phyloP scores from a whole-genome alignment of 1,140 invertebrate species.

The Phenacoccus solenopsis region DNA sequence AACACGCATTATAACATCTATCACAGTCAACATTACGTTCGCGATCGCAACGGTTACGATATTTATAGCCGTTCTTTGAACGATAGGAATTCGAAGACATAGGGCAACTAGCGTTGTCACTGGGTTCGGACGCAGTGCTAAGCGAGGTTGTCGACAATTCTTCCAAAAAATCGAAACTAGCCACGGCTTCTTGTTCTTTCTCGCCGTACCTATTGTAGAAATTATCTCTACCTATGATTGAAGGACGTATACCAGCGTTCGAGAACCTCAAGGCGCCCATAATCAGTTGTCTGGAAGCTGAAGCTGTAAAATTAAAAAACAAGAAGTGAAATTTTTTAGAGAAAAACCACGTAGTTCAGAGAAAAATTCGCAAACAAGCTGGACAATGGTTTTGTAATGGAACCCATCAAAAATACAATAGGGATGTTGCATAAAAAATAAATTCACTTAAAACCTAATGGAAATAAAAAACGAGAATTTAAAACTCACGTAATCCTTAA shows the following conservation, averaged over 20 bases:
- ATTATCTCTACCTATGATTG: slow-evolving; percentile 56
- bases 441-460: no score
- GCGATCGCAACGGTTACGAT: neutral
- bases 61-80: neutral
- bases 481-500: no score
- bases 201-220: slow-evolving; percentile 65
- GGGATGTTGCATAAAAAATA: no score
- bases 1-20: neutral
- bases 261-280: slow-evolving; percentile 39
- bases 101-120: slow-evolving; percentile 1
- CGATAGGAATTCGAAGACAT: neutral
- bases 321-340: no score
- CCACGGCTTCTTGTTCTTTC: slow-evolving; percentile 58
- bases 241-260: slow-evolving; percentile 40
- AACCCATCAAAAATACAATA: no score
- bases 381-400: no score
- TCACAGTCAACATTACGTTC: neutral
- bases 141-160: slow-evolving; percentile 42
- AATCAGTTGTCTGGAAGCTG: slow-evolving; percentile 42
- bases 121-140: slow-evolving; percentile 31
- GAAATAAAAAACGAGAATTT: no score
- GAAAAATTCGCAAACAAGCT: no score
- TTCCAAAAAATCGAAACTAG: slow-evolving; percentile 64
- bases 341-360: no score
- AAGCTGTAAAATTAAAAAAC: slow-evolving; percentile 33